These are phyloP conservation scores for Lepus americanus DNA, from an alignment of 2,113 vertebrate species.

Conservation along the genomic window DNA sequence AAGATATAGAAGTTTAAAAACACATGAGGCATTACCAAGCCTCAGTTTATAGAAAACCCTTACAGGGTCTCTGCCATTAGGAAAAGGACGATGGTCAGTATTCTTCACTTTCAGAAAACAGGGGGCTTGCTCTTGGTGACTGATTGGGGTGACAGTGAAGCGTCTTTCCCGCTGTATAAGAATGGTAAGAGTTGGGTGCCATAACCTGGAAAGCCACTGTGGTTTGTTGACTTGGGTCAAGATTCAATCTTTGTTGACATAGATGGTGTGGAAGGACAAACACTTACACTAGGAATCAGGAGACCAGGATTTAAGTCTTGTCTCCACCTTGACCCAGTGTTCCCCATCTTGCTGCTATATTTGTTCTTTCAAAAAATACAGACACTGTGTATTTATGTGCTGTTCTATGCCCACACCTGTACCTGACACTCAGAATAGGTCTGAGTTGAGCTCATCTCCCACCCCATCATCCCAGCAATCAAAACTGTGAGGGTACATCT, in stretches of 20 bases:
- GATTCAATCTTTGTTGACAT: not conserved
- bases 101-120: not conserved
- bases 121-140: not conserved
- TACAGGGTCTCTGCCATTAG: not conserved
- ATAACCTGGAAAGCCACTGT: not conserved
- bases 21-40: not conserved
- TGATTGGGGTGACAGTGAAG: not conserved
- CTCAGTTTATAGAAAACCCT: not conserved
- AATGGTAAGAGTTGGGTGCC: too few species aligned
- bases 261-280: not conserved
- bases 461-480: not conserved
- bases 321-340: not conserved
- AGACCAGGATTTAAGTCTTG: constrained; percentile 4
- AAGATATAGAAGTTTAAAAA: not conserved
- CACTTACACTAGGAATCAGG: not conserved
- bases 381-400: not conserved
- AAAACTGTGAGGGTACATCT: not conserved
- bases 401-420: not conserved
- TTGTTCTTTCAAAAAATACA: not conserved
- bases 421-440: not conserved
- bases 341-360: not conserved
- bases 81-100: not conserved
- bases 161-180: not conserved
- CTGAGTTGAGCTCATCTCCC: not conserved
- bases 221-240: not conserved